A percentile compares a stretch with the other conserved stretches of the same genome.
phyloP scores from a whole-genome alignment of 1,140 invertebrate genomes.

The Wasmannia auropunctata region DNA sequence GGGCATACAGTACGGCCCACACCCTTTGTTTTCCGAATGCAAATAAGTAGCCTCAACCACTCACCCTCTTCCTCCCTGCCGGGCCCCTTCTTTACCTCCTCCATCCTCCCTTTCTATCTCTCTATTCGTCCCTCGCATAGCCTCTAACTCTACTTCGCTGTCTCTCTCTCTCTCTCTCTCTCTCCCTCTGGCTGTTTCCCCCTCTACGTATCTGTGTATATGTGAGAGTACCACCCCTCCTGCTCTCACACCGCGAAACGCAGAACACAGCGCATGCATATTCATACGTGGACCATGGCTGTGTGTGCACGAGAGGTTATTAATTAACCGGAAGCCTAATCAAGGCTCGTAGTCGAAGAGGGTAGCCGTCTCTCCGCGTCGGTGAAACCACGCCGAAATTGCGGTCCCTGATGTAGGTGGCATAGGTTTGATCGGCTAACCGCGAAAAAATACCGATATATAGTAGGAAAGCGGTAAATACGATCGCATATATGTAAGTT shows the following conservation, averaged over 20 bases:
- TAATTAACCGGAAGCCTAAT: slow-evolving; percentile 86
- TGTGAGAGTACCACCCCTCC: slow-evolving; percentile 64
- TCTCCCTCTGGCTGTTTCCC: not conserved
- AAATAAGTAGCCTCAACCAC: slow-evolving; percentile 82
- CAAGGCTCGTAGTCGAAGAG: slow-evolving; percentile 83
- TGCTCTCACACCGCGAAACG: slow-evolving; percentile 79
- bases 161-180: not conserved
- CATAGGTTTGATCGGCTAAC: slow-evolving; percentile 67
- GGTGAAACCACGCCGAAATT: slow-evolving; percentile 74
- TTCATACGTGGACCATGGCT: slow-evolving; percentile 81
- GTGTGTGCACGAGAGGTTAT: slow-evolving; percentile 85
- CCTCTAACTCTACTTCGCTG: not conserved
- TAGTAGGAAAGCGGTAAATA: not conserved
- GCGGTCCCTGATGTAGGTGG: slow-evolving; percentile 70
- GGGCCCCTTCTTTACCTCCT: slow-evolving; percentile 26
- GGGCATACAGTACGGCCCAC: slow-evolving; percentile 73
- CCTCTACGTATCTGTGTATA: slow-evolving; percentile 29
- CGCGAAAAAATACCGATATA: slow-evolving; percentile 60
- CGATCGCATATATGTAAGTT: not conserved
- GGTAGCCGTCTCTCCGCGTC: slow-evolving; percentile 73
- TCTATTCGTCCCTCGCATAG: slow-evolving; percentile 29
- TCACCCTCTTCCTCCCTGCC: slow-evolving; percentile 56
- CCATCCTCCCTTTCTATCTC: slow-evolving; percentile 15
- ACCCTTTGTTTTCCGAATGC: slow-evolving; percentile 84
- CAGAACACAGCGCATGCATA: slow-evolving; percentile 83